Base-by-base conservation (phyloP, 2,113 vertebrate species). In the Sapayoa aenigma region DNA sequence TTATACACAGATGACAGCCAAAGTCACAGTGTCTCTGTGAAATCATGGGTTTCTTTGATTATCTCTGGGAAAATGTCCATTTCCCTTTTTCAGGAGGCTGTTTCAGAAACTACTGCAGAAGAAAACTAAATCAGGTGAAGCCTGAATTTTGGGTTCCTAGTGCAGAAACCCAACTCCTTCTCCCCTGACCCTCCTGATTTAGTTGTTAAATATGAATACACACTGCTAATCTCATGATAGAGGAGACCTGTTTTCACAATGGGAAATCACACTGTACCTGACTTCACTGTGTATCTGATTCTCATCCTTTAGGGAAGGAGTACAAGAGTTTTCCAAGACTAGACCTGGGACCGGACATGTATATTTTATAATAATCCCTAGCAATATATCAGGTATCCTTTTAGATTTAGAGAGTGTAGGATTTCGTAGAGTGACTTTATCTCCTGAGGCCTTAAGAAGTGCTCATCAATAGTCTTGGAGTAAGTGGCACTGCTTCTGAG, bases 81-180 rank as follows among this genome's bases (percentile, higher is more conserved):
- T 93, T 80, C 21, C 30, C 3, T 42, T 53, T 94, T 62, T 33
- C 47, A 79, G 53, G 81, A 82, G 24, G 59, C 41, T 82, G 52
- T 89, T 89, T 76, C 41, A 55, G 66, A 49, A 66, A 65, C 14
- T 87, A 24, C 28, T 53, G 25, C 3, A 2, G 53, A 59, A 80
- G 23, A 41, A 93, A 58, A n/a, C n/a, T 63, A 77, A 84, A 56
- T 7, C n/a, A 90, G 12, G 24, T 72, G 60, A 91, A 87, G 69
- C 4, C 35, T 60, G 35, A 88, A 62, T 77, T 92, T 87, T 80
- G 23, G 28, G 15, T 80, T 95, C 20, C 24, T 27, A 58, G 46
- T 1, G 2, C 17, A 60, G 58, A 76, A 84, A 56, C 10, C 22
- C 3, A 5, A 0, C 0, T 35, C 0, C 0, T 27, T 8, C 25